phyloP scores from a whole-genome alignment of 1,140 invertebrate species.

The Neodiprion virginianus region DNA sequence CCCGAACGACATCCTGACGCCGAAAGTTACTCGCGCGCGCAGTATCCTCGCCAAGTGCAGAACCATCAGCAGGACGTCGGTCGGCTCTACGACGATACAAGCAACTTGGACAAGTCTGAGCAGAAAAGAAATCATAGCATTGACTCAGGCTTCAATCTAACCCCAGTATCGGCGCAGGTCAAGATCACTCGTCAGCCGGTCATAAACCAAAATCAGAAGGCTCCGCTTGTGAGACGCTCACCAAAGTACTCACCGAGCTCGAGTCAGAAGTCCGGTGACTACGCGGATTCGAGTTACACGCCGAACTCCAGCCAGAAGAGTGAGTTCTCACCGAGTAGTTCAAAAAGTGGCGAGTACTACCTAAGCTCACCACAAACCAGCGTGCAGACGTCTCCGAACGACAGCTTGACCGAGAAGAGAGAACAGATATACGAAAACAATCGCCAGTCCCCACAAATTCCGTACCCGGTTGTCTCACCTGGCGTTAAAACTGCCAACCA shows the following conservation, averaged over 20 bases:
- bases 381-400: constrained; percentile 26
- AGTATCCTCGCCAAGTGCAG: not conserved
- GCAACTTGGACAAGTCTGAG: constrained; percentile 25
- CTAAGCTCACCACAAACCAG: constrained; percentile 49
- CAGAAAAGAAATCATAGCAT: constrained; percentile 33
- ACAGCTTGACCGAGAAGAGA: constrained; percentile 25
- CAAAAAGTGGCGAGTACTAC: constrained; percentile 57
- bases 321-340: constrained; percentile 54
- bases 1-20: constrained; percentile 31
- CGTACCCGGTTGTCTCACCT: constrained; percentile 33
- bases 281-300: constrained; percentile 54
- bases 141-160: constrained; percentile 34
- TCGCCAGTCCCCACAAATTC: constrained; percentile 26
- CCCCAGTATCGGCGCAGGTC: constrained; percentile 42
- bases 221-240: constrained; percentile 29
- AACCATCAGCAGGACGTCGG: constrained; percentile 1
- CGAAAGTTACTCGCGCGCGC: constrained; percentile 11
- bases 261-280: constrained; percentile 55
- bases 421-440: constrained; percentile 23
- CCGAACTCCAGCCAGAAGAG: constrained; percentile 58
- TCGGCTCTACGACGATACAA: constrained; percentile 37
- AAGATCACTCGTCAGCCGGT: constrained; percentile 41
- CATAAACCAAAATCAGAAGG: constrained; percentile 37
- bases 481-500: constrained; percentile 32
- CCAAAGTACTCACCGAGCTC: constrained; percentile 52